These are phyloP conservation scores for Mylabris phalerata DNA, from an alignment of 1,140 invertebrate genomes.

Conservation along the genomic window DNA sequence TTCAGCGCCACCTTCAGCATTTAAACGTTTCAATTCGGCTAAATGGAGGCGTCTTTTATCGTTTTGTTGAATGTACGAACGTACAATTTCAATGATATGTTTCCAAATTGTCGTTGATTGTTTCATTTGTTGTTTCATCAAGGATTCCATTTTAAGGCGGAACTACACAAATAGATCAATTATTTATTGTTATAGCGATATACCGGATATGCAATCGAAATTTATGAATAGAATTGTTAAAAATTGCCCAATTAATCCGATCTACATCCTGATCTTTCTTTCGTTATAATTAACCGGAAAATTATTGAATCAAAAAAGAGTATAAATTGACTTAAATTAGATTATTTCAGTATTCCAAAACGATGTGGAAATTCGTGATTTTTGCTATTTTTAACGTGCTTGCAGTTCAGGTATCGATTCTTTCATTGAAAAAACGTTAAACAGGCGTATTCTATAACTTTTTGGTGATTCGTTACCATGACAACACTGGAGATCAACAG, in stretches of 20 bases:
- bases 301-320: no score
- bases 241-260: neutral
- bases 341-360: no score
- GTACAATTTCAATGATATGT: constrained; percentile 27
- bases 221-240: neutral
- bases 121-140: constrained; percentile 22
- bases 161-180: constrained; percentile 1
- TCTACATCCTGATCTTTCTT: neutral
- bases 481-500: no score
- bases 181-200: neutral
- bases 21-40: constrained; percentile 31
- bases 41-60: constrained; percentile 32
- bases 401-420: no score
- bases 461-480: no score
- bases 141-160: constrained; percentile 18
- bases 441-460: no score
- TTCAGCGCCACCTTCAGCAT: constrained; percentile 31
- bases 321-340: no score
- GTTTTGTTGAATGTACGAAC: constrained; percentile 28
- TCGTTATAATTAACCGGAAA: neutral
- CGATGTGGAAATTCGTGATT: no score
- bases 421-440: no score
- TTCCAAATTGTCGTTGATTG: constrained; percentile 26
- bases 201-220: no score
- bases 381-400: no score